These are phyloP conservation scores for Bugula neritina DNA, from an alignment of 2,888 invertebrate species.

Conservation along the genomic window DNA sequence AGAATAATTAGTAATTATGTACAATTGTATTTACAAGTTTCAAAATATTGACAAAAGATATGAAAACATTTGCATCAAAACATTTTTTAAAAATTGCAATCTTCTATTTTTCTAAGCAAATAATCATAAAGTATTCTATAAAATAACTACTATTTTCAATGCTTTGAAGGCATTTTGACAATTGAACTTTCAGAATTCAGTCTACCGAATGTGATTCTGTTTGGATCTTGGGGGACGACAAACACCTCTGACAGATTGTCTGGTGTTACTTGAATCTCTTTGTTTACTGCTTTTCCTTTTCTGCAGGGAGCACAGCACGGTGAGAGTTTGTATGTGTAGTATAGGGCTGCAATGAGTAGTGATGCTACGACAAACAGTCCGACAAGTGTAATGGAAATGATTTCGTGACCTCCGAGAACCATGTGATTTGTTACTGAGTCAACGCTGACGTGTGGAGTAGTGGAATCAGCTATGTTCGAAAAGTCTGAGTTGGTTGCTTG, in stretches of 20 bases:
- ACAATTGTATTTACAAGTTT: no score
- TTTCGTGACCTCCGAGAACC: conserved; percentile 9
- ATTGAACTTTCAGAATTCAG: neutral
- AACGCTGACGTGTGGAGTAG: neutral
- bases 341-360: neutral
- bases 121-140: no score
- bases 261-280: neutral
- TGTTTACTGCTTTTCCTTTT: neutral
- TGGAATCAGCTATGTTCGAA: neutral
- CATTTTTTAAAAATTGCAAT: no score
- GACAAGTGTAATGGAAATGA: conserved; percentile 6
- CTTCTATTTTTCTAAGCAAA: no score
- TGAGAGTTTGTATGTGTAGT: conserved; percentile 16
- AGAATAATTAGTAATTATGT: no score
- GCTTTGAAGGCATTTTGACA: no score
- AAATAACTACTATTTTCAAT: no score
- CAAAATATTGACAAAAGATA: no score
- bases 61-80: no score
- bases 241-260: neutral
- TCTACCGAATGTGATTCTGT: neutral
- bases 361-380: conserved; percentile 7
- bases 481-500: neutral
- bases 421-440: neutral
- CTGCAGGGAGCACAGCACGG: neutral
- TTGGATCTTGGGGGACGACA: neutral